These are phyloP conservation scores for Oreohelix idahoensis DNA, from an alignment of 1,140 invertebrate genomes.

Conservation along the genomic window DNA sequence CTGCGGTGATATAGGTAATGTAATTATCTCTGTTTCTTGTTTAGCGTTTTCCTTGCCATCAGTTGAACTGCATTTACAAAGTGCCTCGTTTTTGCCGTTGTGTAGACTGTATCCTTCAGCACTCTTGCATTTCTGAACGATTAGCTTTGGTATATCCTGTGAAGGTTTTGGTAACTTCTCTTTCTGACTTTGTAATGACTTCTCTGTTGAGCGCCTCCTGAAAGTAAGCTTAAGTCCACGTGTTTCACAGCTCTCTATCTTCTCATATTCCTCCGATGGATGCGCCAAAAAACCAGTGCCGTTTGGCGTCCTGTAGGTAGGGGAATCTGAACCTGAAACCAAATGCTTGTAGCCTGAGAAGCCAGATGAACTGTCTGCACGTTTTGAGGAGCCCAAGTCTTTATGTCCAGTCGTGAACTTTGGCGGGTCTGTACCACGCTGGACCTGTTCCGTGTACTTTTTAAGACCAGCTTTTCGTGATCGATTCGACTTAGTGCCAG, in stretches of 20 bases:
- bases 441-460: background rate
- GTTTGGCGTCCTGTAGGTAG: background rate
- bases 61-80: background rate
- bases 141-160: conserved; percentile 23
- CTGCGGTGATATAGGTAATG: background rate
- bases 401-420: background rate
- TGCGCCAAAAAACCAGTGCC: background rate
- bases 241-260: conserved; percentile 27
- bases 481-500: background rate
- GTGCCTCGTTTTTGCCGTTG: background rate
- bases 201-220: conserved; percentile 18
- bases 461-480: background rate
- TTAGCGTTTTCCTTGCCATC: background rate
- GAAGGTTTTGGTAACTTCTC: background rate
- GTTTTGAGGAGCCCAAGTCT: background rate
- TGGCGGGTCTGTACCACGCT: background rate
- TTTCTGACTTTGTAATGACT: background rate
- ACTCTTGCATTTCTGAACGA: conserved; percentile 20
- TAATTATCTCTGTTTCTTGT: background rate
- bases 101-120: conserved; percentile 18
- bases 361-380: background rate
- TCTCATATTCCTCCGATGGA: background rate
- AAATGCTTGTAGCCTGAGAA: background rate
- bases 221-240: conserved; percentile 25
- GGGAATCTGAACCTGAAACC: background rate